phyloP scores from a whole-genome alignment of 1,140 invertebrate species.

The Eriocheir sinensis region DNA sequence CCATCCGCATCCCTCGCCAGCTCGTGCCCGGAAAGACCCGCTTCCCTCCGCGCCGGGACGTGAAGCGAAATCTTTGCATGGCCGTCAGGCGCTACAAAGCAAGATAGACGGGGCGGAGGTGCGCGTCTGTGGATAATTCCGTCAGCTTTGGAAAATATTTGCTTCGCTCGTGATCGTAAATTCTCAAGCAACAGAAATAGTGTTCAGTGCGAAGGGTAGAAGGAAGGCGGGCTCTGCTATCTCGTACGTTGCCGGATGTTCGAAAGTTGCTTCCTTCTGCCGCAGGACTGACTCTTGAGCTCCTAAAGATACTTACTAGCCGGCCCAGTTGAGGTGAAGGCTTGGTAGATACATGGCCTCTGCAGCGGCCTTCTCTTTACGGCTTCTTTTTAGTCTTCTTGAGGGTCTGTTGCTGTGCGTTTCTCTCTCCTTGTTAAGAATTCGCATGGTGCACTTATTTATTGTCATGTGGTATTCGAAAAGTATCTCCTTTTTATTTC shows the following conservation, averaged over 20 bases:
- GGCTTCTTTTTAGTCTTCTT: too few species aligned
- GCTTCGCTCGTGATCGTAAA: neutral
- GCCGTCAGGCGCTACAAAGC: neutral
- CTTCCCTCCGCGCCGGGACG: neutral
- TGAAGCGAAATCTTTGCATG: conserved; percentile 4
- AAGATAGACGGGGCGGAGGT: neutral
- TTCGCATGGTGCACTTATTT: too few species aligned
- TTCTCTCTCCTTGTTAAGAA: too few species aligned
- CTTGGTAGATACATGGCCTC: too few species aligned
- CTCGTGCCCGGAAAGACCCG: neutral
- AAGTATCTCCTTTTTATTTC: too few species aligned
- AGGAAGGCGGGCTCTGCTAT: too few species aligned
- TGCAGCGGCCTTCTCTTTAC: too few species aligned
- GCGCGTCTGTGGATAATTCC: neutral
- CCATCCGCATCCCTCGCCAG: neutral
- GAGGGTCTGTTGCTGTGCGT: too few species aligned
- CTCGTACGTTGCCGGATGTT: too few species aligned
- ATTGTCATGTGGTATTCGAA: too few species aligned
- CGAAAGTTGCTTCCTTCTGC: neutral
- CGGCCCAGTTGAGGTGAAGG: too few species aligned
- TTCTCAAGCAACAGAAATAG: neutral
- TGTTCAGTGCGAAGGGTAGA: neutral
- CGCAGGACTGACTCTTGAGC: neutral
- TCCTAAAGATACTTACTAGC: neutral
- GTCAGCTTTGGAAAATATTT: neutral